Evolutionary conservation across 2,113 vertebrate species (phyloP).

Genomic region (Psophia crepitans): DNA sequence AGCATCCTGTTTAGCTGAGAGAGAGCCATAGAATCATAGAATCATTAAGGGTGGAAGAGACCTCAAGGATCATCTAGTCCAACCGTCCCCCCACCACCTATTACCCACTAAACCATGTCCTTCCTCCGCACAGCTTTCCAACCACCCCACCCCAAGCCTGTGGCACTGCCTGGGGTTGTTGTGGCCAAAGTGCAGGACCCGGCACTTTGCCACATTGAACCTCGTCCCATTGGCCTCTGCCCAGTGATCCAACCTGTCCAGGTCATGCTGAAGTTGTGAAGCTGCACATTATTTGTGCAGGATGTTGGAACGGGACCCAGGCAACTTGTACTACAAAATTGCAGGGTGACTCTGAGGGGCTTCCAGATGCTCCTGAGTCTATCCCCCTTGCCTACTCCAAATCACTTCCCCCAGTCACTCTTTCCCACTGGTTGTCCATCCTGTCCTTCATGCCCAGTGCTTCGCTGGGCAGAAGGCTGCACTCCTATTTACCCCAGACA

Average conservation of each 20-base stretch:
- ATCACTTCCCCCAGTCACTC: neutral
- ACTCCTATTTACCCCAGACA: neutral
- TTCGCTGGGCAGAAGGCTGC: neutral
- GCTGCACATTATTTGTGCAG: neutral
- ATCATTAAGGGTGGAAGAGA: too few relatives aligned
- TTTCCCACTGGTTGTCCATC: neutral
- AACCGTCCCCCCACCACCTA: too few relatives aligned
- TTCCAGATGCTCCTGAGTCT: neutral
- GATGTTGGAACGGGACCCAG: neutral
- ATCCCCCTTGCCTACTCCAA: neutral
- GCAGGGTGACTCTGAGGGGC: neutral
- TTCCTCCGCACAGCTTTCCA: too few relatives aligned
- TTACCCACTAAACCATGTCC: too few relatives aligned
- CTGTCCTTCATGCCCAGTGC: neutral
- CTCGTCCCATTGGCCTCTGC: too few relatives aligned
- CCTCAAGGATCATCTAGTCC: too few relatives aligned
- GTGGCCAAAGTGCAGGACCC: too few relatives aligned
- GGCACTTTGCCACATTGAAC: too few relatives aligned
- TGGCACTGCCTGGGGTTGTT: too few relatives aligned
- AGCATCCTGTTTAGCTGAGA: neutral
- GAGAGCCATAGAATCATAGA: too few relatives aligned
- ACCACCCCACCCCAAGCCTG: too few relatives aligned
- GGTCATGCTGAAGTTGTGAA: neutral
- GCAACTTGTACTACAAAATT: neutral
- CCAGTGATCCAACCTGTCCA: too few relatives aligned